These are phyloP conservation scores for Lasioglossum figueresi DNA, from an alignment of 2,888 invertebrate genomes.

Conservation along the genomic window DNA sequence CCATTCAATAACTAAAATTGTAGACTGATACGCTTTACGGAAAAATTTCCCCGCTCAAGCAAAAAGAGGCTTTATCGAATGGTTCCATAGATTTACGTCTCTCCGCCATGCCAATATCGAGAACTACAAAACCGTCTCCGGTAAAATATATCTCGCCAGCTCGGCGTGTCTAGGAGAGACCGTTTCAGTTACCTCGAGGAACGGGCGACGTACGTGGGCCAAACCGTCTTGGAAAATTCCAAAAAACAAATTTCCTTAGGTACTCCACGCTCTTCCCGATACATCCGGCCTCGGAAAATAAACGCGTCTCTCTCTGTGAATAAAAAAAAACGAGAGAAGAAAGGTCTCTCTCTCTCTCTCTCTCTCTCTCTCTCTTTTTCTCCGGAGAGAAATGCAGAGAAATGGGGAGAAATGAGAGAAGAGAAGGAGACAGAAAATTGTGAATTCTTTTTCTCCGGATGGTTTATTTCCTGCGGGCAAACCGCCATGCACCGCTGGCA, in stretches of 20 bases:
- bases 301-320: not conserved
- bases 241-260: constrained; percentile 1
- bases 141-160: not conserved
- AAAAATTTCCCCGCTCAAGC: not conserved
- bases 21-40: not conserved
- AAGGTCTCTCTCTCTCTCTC: not conserved
- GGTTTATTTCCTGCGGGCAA: constrained; percentile 54
- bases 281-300: not conserved
- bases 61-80: not conserved
- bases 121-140: not conserved
- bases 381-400: not conserved
- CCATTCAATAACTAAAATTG: not conserved
- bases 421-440: constrained; percentile 35
- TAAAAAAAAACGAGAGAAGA: not conserved
- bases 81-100: not conserved
- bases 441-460: constrained; percentile 48
- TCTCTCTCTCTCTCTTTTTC: not conserved
- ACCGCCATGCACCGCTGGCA: constrained; percentile 35
- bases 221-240: not conserved
- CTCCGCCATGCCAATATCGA: not conserved
- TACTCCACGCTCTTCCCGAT: not conserved
- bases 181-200: not conserved
- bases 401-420: not conserved
- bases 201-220: not conserved
- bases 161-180: not conserved